Conservation (phyloP, 2,113 vertebrate species). For the Leptobrachium ailaonicum region DNA sequence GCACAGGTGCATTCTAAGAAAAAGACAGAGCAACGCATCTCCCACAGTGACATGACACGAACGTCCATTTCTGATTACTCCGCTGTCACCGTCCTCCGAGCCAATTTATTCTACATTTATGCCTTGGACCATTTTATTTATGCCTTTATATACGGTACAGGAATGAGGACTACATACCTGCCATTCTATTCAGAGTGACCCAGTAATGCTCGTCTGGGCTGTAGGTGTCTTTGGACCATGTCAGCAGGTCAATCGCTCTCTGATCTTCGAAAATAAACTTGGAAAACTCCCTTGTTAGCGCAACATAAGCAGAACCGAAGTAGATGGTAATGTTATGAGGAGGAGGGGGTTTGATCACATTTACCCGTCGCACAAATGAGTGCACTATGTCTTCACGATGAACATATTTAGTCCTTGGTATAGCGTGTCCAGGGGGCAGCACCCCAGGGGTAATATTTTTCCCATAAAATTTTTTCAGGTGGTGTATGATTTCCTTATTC, state of each 20-base stretch:
- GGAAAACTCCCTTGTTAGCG: constrained; percentile 63
- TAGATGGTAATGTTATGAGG: constrained; percentile 66
- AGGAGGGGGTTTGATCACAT: constrained; percentile 52
- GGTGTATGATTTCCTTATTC: constrained; percentile 61
- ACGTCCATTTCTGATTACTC: no score
- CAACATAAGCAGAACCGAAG: constrained; percentile 69
- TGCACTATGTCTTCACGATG: constrained; percentile 42
- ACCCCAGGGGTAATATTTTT: constrained; percentile 66
- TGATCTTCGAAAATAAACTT: constrained; percentile 59
- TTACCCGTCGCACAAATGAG: constrained; percentile 50
- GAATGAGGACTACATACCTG: constrained; percentile 52
- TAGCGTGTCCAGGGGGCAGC: constrained; percentile 49
- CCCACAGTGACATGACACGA: no score
- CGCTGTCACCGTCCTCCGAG: no score
- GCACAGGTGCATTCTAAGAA: no score
- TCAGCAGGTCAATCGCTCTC: constrained; percentile 60
- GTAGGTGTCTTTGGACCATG: constrained; percentile 69
- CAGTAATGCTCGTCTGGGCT: constrained; percentile 71
- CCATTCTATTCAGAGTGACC: constrained; percentile 68
- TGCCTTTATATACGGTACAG: no score
- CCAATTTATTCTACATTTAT: no score
- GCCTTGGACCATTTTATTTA: no score
- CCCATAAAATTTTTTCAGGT: constrained; percentile 61
- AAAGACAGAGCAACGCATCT: no score
- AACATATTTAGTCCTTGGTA: constrained; percentile 55